Percentiles rank a stretch among this genome's conserved stretches.
Evolutionary conservation across 2,113 vertebrate genomes (phyloP).

Genomic region (Arizona elegans): DNA sequence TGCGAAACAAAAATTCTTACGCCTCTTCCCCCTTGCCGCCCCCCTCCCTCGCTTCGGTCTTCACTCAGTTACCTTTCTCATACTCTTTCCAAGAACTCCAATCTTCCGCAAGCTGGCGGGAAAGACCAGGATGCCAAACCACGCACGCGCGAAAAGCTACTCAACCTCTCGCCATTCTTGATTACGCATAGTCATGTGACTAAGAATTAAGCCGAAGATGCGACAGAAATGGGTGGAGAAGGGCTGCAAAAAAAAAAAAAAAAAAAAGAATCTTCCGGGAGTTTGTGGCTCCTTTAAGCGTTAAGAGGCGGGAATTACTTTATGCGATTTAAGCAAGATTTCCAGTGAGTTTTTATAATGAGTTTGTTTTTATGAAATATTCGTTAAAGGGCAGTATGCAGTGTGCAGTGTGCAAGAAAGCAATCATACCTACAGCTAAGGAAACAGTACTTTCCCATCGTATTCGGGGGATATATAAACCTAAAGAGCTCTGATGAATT

Average conservation of each 20-base stretch:
- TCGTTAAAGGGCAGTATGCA: background rate
- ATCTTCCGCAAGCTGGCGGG: conserved; percentile 1
- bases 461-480: background rate
- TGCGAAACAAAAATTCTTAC: background rate
- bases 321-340: background rate
- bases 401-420: background rate
- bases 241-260: background rate
- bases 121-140: rapidly evolving
- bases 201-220: background rate
- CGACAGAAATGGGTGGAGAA: background rate
- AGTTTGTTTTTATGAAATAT: background rate
- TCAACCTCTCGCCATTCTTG: background rate
- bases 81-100: rapidly evolving
- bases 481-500: background rate
- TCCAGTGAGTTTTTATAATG: background rate
- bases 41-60: background rate
- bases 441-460: background rate
- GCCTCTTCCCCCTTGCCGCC: background rate
- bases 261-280: background rate
- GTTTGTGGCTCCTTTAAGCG: background rate
- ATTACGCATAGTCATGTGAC: background rate
- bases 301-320: background rate
- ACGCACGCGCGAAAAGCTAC: background rate
- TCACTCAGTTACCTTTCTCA: background rate
- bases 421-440: background rate